phyloP scores from a whole-genome alignment of 1,140 invertebrate species.

The Eriocheir sinensis region DNA sequence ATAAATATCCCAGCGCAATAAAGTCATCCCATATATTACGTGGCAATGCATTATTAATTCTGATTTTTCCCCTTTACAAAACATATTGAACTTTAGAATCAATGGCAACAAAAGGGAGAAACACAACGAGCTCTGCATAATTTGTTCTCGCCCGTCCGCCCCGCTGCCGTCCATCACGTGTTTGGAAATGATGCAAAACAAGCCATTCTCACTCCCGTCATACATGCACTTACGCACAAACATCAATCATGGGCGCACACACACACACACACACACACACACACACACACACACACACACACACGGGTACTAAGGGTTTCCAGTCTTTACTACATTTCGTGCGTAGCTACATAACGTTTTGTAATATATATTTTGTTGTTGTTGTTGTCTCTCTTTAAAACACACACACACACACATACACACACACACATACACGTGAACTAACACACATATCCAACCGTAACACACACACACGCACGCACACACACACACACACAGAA shows the following conservation, averaged over 20 bases:
- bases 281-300: not conserved
- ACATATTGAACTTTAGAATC: constrained; percentile 29
- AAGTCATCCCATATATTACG: constrained; percentile 24
- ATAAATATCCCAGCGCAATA: not conserved
- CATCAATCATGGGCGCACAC: no score
- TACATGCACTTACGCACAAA: not conserved
- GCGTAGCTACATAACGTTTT: no score
- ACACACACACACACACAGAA: not conserved
- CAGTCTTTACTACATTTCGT: no score
- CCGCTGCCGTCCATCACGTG: not conserved
- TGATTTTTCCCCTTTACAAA: constrained; percentile 33
- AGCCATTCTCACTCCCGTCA: not conserved
- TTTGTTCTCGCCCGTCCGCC: not conserved
- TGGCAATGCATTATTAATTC: constrained; percentile 36
- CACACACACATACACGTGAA: not conserved
- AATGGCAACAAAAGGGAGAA: not conserved
- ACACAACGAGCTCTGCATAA: not conserved
- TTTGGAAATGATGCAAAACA: not conserved
- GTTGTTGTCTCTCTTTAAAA: constrained; percentile 14
- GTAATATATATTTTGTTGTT: no score
- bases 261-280: not conserved
- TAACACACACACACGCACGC: not conserved
- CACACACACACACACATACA: not conserved
- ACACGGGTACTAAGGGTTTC: no score
- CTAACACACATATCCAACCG: not conserved